Percentiles rank a stretch among this genome's conserved stretches.
Conservation (phyloP, 2,888 invertebrate genomes). For the Disparrhopalites patrizii region DNA sequence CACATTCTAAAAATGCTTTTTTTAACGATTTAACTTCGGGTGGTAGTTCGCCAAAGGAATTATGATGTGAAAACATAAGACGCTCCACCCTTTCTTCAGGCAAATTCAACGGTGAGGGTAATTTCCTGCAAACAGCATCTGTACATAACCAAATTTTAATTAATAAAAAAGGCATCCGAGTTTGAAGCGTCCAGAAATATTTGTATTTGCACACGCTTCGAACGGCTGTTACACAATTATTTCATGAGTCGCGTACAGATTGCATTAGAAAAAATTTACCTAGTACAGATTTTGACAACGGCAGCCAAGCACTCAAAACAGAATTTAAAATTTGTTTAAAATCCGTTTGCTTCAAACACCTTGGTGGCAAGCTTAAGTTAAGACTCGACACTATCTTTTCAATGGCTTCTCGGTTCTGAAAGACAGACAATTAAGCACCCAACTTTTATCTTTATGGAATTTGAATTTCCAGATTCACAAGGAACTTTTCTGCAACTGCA, state of each 20-base stretch:
- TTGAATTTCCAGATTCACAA: too few species aligned
- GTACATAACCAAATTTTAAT: slow-evolving; percentile 28
- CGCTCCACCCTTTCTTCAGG: slow-evolving; percentile 73
- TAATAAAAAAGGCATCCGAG: background rate
- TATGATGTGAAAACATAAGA: slow-evolving; percentile 69
- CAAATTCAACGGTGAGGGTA: slow-evolving; percentile 78
- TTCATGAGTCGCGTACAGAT: too few species aligned
- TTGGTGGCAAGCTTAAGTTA: slow-evolving; percentile 67
- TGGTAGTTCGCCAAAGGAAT: slow-evolving; percentile 65
- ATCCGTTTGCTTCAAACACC: slow-evolving; percentile 77
- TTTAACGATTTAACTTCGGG: slow-evolving; percentile 66
- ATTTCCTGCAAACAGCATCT: slow-evolving; percentile 70
- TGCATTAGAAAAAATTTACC: too few species aligned
- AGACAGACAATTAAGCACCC: slow-evolving; percentile 27
- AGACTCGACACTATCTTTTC: slow-evolving; percentile 69
- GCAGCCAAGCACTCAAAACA: slow-evolving; percentile 83
- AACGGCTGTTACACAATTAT: too few species aligned
- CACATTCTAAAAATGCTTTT: slow-evolving; percentile 66
- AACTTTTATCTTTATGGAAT: slow-evolving; percentile 4
- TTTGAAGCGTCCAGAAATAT: background rate
- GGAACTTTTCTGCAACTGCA: too few species aligned
- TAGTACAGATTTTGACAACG: slow-evolving; percentile 75
- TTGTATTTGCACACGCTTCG: too few species aligned
- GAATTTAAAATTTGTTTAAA: slow-evolving; percentile 72
- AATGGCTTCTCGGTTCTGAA: slow-evolving; percentile 65